These are phyloP conservation scores for Actinernus sp. DNA, from an alignment of 92 coral and sea anemone species.

Conservation along the genomic window DNA sequence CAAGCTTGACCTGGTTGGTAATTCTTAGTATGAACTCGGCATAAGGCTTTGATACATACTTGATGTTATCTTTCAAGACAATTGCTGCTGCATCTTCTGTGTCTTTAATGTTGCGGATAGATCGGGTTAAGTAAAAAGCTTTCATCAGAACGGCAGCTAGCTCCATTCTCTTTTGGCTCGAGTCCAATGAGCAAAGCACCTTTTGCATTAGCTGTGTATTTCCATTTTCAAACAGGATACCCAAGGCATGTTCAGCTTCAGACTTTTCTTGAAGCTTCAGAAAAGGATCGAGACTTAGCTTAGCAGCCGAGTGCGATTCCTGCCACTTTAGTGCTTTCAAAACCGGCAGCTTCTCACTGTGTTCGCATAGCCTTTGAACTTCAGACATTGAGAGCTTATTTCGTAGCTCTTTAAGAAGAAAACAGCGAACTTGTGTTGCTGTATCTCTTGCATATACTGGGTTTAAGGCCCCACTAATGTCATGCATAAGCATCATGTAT, in stretches of 20 bases:
- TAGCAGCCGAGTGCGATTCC: slow-evolving; percentile 29
- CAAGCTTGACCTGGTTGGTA: slow-evolving; percentile 70
- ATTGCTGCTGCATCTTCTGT: slow-evolving; percentile 73
- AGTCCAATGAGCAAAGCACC: slow-evolving; percentile 12
- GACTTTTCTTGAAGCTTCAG: slow-evolving; percentile 23
- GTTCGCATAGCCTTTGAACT: slow-evolving; percentile 50
- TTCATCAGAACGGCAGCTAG: slow-evolving; percentile 65
- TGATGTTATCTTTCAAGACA: slow-evolving; percentile 28
- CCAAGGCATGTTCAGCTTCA: slow-evolving; percentile 64
- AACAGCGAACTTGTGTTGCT: slow-evolving; percentile 45
- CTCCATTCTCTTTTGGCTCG: slow-evolving; percentile 47
- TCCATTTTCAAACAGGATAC: slow-evolving; percentile 42
- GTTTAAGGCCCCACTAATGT: slow-evolving; percentile 52
- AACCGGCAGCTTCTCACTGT: slow-evolving; percentile 46
- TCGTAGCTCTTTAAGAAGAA: slow-evolving; percentile 81
- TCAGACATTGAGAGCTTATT: slow-evolving; percentile 61
- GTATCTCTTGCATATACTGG: slow-evolving; percentile 5
- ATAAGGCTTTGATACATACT: slow-evolving; percentile 29
- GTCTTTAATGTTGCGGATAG: slow-evolving; percentile 67
- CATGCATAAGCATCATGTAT: slow-evolving; percentile 52
- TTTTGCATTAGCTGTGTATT: slow-evolving; percentile 25
- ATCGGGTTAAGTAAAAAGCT: slow-evolving; percentile 75
- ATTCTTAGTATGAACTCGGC: slow-evolving; percentile 62
- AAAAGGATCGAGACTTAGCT: slow-evolving; percentile 67
- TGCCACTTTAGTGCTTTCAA: slow-evolving; percentile 43